Evolutionary conservation across 2,113 vertebrate genomes (phyloP).

Genomic region (Hemiscyllium ocellatum): DNA sequence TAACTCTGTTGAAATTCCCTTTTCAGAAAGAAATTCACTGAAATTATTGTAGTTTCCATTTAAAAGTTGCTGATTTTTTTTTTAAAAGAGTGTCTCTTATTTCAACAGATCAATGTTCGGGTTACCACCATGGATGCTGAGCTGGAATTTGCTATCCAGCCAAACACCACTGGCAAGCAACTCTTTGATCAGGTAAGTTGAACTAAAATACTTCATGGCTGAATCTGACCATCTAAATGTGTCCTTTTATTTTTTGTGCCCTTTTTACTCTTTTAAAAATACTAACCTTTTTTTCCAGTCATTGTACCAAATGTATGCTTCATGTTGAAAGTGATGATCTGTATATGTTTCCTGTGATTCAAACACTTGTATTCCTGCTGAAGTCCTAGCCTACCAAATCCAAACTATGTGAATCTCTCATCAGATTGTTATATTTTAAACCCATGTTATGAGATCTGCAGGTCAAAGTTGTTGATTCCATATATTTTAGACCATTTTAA

Average conservation of each 20-base stretch:
- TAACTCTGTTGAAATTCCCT: neutral
- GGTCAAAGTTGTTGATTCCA: no score
- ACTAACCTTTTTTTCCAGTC: no score
- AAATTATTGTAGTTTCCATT: neutral
- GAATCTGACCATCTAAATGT: neutral
- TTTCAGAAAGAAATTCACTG: neutral
- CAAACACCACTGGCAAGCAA: slow-evolving; percentile 92
- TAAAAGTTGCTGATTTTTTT: neutral
- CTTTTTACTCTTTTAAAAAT: no score
- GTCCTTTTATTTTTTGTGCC: neutral
- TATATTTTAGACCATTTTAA: no score
- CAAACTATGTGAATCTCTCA: no score
- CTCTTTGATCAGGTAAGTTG: slow-evolving; percentile 85
- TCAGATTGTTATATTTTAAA: no score
- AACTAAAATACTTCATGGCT: neutral
- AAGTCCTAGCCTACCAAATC: no score
- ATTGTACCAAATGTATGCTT: no score
- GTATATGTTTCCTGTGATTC: no score
- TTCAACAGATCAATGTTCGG: slow-evolving; percentile 79
- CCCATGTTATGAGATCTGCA: no score
- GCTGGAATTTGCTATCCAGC: slow-evolving; percentile 95
- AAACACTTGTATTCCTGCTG: no score
- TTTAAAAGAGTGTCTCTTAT: neutral
- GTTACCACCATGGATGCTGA: slow-evolving; percentile 97
- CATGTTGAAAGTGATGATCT: no score